These are phyloP conservation scores for Pelusios castaneus DNA, from an alignment of 2,113 vertebrate genomes.

Conservation along the genomic window DNA sequence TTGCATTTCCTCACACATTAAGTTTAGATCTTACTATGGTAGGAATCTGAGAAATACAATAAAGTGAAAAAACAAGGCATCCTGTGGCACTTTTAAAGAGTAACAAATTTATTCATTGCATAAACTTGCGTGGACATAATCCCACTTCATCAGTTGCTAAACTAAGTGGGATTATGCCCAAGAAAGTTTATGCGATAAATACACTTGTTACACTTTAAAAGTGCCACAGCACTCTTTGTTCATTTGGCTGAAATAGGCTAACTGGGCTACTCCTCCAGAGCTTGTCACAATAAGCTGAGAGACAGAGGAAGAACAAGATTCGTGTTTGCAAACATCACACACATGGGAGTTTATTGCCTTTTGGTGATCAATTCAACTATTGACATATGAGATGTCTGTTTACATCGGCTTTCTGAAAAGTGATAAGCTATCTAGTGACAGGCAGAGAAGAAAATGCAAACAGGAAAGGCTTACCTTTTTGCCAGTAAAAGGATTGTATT, in stretches of 20 bases:
- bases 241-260: too few species aligned
- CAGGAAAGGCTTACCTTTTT: background rate
- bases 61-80: background rate
- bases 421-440: constrained; percentile 15
- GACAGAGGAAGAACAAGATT: background rate
- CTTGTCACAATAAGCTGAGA: too few species aligned
- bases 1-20: background rate
- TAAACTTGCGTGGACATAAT: too few species aligned
- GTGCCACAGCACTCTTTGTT: too few species aligned
- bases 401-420: background rate
- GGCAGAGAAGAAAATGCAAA: background rate
- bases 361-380: background rate
- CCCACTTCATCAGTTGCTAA: too few species aligned
- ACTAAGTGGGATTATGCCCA: too few species aligned
- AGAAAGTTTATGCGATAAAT: too few species aligned
- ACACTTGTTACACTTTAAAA: too few species aligned
- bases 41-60: background rate
- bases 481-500: background rate
- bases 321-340: background rate
- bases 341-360: constrained; percentile 9
- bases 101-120: too few species aligned
- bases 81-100: too few species aligned
- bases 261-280: too few species aligned
- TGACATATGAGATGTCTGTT: background rate
- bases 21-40: background rate